Percentiles rank a stretch among this genome's conserved stretches.
phyloP scores from a whole-genome alignment of 2,888 invertebrate species.

The Margaritifera margaritifera region DNA sequence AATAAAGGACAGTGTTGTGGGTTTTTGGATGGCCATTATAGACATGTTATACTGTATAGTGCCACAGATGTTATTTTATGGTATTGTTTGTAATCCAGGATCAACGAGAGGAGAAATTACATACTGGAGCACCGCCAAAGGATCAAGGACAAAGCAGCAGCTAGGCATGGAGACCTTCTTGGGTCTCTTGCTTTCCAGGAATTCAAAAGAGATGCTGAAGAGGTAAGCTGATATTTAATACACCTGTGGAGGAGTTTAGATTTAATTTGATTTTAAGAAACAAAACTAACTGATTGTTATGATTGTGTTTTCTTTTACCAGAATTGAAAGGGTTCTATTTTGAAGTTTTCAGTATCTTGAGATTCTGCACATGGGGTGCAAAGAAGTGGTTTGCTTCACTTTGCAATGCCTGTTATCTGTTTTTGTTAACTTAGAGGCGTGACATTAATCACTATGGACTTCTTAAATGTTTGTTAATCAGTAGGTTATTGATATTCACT shows the following conservation, averaged over 20 bases:
- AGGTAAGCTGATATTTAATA: constrained; percentile 73
- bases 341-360: neutral
- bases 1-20: no score
- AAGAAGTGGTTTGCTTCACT: no score
- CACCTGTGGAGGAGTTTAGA: neutral
- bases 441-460: no score
- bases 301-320: neutral
- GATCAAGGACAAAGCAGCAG: constrained; percentile 81
- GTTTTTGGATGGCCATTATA: no score
- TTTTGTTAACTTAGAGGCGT: no score
- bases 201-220: constrained; percentile 93
- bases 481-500: no score
- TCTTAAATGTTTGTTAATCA: no score
- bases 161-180: constrained; percentile 83
- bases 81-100: constrained; percentile 54
- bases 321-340: no score
- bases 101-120: constrained; percentile 80
- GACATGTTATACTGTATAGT: no score
- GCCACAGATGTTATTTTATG: no score
- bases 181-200: constrained; percentile 93
- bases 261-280: neutral
- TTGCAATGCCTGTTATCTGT: no score
- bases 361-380: neutral
- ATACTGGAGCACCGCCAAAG: constrained; percentile 84
- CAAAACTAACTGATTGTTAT: neutral